phyloP scores from a whole-genome alignment of 1,140 invertebrate genomes.

The Euborellia annulipes region DNA sequence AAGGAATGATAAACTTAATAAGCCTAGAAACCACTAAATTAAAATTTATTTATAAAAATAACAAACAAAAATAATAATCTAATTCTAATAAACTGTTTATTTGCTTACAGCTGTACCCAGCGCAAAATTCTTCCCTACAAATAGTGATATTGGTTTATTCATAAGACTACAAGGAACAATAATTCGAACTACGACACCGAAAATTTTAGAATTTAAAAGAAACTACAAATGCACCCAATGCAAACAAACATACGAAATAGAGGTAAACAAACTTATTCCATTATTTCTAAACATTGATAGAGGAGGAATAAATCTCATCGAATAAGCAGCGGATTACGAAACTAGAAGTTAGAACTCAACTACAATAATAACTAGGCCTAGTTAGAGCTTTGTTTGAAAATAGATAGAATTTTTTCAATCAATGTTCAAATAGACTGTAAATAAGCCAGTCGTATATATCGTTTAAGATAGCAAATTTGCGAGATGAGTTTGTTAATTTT shows the following conservation, averaged over 20 bases:
- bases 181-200: slow-evolving; percentile 53
- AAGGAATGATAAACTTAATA: slow-evolving; percentile 45
- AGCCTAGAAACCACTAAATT: slow-evolving; percentile 40
- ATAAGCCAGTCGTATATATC: too few relatives aligned
- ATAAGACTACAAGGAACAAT: slow-evolving; percentile 47
- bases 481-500: too few relatives aligned
- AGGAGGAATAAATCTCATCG: too few relatives aligned
- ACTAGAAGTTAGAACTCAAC: too few relatives aligned
- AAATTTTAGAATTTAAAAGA: slow-evolving; percentile 58
- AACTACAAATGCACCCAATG: slow-evolving; percentile 66
- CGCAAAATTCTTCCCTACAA: slow-evolving; percentile 22
- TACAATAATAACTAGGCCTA: too few relatives aligned
- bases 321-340: too few relatives aligned
- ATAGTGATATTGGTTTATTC: slow-evolving; percentile 33
- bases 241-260: slow-evolving; percentile 42
- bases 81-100: slow-evolving; percentile 5
- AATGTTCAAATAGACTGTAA: too few relatives aligned
- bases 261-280: slow-evolving; percentile 30
- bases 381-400: too few relatives aligned
- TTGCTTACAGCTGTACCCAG: slow-evolving; percentile 4
- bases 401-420: too few relatives aligned
- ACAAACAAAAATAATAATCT: background rate
- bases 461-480: too few relatives aligned
- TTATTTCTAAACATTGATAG: background rate
- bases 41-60: slow-evolving; percentile 1